These are phyloP conservation scores for Drosophila chauvacae DNA, from an alignment of 1,140 invertebrate genomes.

Conservation along the genomic window DNA sequence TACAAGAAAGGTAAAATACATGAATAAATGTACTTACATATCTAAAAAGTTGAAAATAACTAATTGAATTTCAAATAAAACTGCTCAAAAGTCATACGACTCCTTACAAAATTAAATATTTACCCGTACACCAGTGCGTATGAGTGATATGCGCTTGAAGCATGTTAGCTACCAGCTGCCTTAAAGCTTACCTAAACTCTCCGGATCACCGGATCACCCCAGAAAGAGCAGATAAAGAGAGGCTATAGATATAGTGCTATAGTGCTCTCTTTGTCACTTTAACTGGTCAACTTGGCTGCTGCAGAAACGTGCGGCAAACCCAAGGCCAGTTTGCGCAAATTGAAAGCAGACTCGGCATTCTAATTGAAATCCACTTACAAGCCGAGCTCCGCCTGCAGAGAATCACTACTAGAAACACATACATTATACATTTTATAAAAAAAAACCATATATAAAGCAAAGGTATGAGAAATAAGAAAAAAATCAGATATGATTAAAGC, in stretches of 20 bases:
- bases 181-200: not conserved
- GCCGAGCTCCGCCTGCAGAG: slow-evolving; percentile 19
- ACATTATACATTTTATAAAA: not conserved
- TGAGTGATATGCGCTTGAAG: not conserved
- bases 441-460: not conserved
- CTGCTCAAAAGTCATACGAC: not conserved
- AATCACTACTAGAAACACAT: slow-evolving; percentile 11
- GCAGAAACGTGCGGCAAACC: slow-evolving; percentile 38
- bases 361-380: slow-evolving; percentile 56
- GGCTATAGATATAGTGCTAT: not conserved
- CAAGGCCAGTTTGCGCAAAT: slow-evolving; percentile 50
- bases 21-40: not conserved
- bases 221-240: slow-evolving; percentile 6
- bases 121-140: slow-evolving; percentile 5
- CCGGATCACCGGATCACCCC: slow-evolving; percentile 9
- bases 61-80: not conserved
- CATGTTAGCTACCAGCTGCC: not conserved
- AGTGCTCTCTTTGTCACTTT: not conserved
- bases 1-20: too few relatives aligned
- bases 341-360: slow-evolving; percentile 39
- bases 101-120: not conserved
- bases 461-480: not conserved
- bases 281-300: slow-evolving; percentile 9
- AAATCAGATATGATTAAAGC: slow-evolving; percentile 17
- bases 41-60: not conserved